Percentiles rank a stretch among this genome's conserved stretches.
These are phyloP conservation scores for Ethmia dodecea DNA, from an alignment of 2,888 invertebrate species.

Conservation along the genomic window DNA sequence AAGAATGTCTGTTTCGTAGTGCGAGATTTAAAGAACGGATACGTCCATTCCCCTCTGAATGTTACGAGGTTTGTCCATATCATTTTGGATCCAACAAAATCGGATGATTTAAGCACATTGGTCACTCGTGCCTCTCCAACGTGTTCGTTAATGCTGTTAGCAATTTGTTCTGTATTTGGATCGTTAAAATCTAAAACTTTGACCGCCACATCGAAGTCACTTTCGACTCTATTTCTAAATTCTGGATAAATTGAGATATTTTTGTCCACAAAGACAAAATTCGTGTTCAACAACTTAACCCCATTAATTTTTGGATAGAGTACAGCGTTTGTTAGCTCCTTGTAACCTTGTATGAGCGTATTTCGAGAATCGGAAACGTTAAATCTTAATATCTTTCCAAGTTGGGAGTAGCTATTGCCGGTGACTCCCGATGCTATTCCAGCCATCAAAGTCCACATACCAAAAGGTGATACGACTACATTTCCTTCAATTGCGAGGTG, in stretches of 20 bases:
- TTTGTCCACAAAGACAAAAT: too few species aligned
- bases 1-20: slow-evolving; percentile 77
- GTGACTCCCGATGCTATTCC: slow-evolving; percentile 57
- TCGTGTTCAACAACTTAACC: too few species aligned
- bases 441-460: slow-evolving; percentile 69
- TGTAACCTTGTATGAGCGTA: slow-evolving; percentile 44
- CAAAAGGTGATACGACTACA: slow-evolving; percentile 65
- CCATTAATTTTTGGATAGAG: slow-evolving; percentile 41
- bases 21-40: slow-evolving; percentile 77
- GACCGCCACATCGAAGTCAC: slow-evolving; percentile 52
- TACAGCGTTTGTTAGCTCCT: slow-evolving; percentile 38
- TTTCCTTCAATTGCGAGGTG: too few species aligned
- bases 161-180: slow-evolving; percentile 44
- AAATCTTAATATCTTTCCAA: slow-evolving; percentile 46
- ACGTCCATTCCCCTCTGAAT: slow-evolving; percentile 84
- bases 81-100: slow-evolving; percentile 76
- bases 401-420: slow-evolving; percentile 45
- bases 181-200: slow-evolving; percentile 52
- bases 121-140: slow-evolving; percentile 55
- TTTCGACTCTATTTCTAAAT: too few species aligned
- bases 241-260: too few species aligned
- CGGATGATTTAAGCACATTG: slow-evolving; percentile 62
- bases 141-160: slow-evolving; percentile 51
- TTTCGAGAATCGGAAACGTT: slow-evolving; percentile 40
- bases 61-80: slow-evolving; percentile 82